A percentile compares a stretch with the other conserved stretches of the same genome.
Evolutionary conservation across 2,888 invertebrate species (phyloP).

Genomic region (Cylloceria caligata): DNA sequence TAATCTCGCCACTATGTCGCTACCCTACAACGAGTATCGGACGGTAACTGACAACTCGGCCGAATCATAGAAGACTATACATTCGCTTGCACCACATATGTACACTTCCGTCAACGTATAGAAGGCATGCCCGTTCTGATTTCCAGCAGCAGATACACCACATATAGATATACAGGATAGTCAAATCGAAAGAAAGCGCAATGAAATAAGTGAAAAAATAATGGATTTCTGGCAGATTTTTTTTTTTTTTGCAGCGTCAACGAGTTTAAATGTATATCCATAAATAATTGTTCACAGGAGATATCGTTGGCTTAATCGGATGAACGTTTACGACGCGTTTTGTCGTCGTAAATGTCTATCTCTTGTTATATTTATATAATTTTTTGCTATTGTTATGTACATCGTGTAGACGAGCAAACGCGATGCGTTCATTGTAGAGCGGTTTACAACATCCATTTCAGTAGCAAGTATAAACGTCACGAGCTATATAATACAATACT

Average conservation of each 20-base stretch:
- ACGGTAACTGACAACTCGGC: slow-evolving; percentile 28
- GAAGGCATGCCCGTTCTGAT: background rate
- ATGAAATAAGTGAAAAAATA: slow-evolving; percentile 4
- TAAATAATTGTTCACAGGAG: background rate
- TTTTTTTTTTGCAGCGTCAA: background rate
- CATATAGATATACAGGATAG: background rate
- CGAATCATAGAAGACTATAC: slow-evolving; percentile 16
- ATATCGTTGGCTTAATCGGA: background rate
- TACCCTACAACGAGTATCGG: slow-evolving; percentile 40
- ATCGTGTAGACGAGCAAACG: slow-evolving; percentile 28
- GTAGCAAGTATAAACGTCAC: slow-evolving; percentile 52
- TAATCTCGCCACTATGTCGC: slow-evolving; percentile 38
- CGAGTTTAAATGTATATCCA: background rate
- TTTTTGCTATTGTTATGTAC: slow-evolving; percentile 24
- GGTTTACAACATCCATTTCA: slow-evolving; percentile 24
- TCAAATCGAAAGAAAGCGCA: background rate
- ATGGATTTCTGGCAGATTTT: background rate
- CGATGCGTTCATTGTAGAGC: slow-evolving; percentile 2
- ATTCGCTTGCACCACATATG: background rate
- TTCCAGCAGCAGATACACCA: background rate
- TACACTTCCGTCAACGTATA: background rate
- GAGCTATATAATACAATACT: slow-evolving; percentile 47
- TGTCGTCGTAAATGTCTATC: background rate
- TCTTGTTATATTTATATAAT: slow-evolving; percentile 1
- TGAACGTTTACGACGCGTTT: slow-evolving; percentile 13